Percentiles rank a stretch among this genome's conserved stretches.
phyloP scores from a whole-genome alignment of 1,140 invertebrate species.

The Microvelia longipes region DNA sequence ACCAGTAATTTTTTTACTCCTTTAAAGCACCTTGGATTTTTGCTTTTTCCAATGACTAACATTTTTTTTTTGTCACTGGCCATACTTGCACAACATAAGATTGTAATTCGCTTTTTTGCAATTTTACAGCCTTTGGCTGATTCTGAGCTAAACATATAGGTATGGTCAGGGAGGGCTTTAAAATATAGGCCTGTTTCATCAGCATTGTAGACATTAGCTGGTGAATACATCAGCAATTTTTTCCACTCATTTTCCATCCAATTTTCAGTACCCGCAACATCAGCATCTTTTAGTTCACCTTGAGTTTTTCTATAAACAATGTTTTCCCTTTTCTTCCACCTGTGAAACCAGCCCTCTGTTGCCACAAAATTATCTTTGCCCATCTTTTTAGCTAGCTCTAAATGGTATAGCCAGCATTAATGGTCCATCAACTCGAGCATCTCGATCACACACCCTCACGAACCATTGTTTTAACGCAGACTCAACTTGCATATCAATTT shows the following conservation, averaged over 20 bases:
- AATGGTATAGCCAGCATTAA: neutral
- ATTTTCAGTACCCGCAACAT: neutral
- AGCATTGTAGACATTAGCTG: neutral
- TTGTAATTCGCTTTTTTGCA: neutral
- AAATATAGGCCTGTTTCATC: neutral
- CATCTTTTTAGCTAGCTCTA: neutral
- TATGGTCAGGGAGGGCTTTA: neutral
- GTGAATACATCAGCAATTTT: neutral
- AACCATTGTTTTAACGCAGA: neutral
- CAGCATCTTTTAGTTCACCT: neutral
- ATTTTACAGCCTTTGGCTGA: neutral
- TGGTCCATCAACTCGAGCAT: neutral
- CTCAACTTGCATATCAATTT: neutral
- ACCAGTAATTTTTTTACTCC: neutral
- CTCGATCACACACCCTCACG: neutral
- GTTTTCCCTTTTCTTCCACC: neutral
- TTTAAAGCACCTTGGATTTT: neutral
- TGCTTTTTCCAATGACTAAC: neutral
- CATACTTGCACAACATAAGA: neutral
- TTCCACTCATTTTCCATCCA: neutral
- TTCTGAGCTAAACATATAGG: neutral
- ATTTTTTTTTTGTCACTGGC: neutral
- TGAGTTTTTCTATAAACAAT: neutral
- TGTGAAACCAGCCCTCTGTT: neutral
- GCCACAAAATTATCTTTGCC: neutral